phyloP scores from a whole-genome alignment of 35 echinoderm and acorn worm species.

The Ophioderma brevispina region DNA sequence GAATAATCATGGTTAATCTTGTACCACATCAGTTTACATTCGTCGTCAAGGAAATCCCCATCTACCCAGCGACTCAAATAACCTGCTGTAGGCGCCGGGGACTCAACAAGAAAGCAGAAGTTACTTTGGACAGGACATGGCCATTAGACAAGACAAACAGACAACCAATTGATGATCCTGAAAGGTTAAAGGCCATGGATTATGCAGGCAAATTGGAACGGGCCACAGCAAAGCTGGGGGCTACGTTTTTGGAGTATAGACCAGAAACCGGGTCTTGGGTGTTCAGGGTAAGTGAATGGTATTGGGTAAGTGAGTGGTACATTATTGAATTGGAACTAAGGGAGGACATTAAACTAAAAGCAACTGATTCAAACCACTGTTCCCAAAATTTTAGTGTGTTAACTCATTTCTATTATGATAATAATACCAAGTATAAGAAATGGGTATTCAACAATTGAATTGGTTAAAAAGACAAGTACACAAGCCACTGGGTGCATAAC shows the following conservation, averaged over 20 bases:
- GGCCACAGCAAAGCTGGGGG: constrained; percentile 86
- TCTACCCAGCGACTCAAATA: constrained; percentile 87
- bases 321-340: too few species aligned
- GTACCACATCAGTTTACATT: constrained; percentile 78
- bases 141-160: constrained; percentile 83
- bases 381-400: too few species aligned
- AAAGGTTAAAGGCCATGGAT: constrained; percentile 50
- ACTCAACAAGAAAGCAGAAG: constrained; percentile 96
- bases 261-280: constrained; percentile 97
- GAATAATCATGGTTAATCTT: too few species aligned
- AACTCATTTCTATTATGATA: too few species aligned
- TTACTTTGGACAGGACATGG: constrained; percentile 93
- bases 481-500: too few species aligned
- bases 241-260: constrained; percentile 96
- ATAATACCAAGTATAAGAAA: too few species aligned
- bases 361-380: too few species aligned
- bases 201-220: constrained; percentile 85
- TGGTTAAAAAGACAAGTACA: too few species aligned
- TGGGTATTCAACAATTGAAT: too few species aligned
- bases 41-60: constrained; percentile 90
- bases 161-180: constrained; percentile 84
- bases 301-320: too few species aligned
- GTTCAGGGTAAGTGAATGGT: constrained; percentile 72
- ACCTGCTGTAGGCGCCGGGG: constrained; percentile 70
- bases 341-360: too few species aligned